Evolutionary conservation across 2,888 invertebrate species (phyloP).

Genomic region (Nemotelus nigrinus): DNA sequence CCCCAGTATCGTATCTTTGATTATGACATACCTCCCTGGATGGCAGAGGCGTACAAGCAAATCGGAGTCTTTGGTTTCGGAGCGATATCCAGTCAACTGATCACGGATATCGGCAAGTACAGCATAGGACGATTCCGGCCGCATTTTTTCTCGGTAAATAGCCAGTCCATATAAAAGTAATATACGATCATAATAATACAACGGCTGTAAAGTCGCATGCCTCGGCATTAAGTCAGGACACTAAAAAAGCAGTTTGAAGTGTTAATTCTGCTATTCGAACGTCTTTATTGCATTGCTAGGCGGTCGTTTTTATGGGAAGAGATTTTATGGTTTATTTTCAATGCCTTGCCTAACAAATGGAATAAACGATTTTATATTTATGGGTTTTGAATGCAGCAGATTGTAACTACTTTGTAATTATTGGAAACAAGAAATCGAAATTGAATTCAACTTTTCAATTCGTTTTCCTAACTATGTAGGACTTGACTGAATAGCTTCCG

Average conservation of each 20-base stretch:
- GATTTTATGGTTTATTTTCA: neutral
- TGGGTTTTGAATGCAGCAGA: too few relatives aligned
- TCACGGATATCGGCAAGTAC: slow-evolving; percentile 94
- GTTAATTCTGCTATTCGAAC: slow-evolving; percentile 14
- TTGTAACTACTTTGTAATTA: too few relatives aligned
- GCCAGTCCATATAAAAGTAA: neutral
- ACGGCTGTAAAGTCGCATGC: neutral
- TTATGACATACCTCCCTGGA: slow-evolving; percentile 73
- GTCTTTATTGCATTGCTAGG: slow-evolving; percentile 2
- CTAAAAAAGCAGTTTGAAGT: slow-evolving; percentile 10
- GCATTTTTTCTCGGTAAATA: slow-evolving; percentile 84
- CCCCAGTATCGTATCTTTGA: slow-evolving; percentile 69
- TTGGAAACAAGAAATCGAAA: too few relatives aligned
- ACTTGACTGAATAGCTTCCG: too few relatives aligned
- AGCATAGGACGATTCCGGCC: slow-evolving; percentile 92
- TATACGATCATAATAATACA: neutral
- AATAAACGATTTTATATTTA: too few relatives aligned
- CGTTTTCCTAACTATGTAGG: too few relatives aligned
- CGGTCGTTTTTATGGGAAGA: neutral
- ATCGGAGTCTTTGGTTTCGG: slow-evolving; percentile 89
- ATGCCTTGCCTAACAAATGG: too few relatives aligned
- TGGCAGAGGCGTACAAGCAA: slow-evolving; percentile 77
- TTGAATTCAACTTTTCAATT: too few relatives aligned
- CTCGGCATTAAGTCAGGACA: too few relatives aligned
- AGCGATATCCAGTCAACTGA: slow-evolving; percentile 82